phyloP scores from a whole-genome alignment of 35 echinoderm and acorn worm genomes.

The Patiria miniata region DNA sequence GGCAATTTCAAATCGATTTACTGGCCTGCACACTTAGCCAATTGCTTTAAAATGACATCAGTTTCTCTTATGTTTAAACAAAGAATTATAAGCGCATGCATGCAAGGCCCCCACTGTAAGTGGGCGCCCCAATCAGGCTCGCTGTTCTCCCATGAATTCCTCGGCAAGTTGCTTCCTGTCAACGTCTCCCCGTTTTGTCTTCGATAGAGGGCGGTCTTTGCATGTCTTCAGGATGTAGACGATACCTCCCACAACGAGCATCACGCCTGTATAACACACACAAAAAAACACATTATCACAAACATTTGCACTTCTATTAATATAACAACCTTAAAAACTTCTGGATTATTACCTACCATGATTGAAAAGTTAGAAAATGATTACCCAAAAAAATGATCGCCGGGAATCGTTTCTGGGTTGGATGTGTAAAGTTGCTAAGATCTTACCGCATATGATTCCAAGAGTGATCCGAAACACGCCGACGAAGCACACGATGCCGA shows the following conservation, averaged over 20 bases:
- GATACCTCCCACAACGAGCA: constrained; percentile 16
- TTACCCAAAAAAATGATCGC: too few species aligned
- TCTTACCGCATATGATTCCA: constrained; percentile 34
- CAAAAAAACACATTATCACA: background rate
- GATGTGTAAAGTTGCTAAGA: too few species aligned
- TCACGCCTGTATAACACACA: constrained; percentile 6
- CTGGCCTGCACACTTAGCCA: too few species aligned
- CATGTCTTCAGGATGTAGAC: constrained; percentile 40
- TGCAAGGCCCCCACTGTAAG: too few species aligned
- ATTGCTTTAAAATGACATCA: too few species aligned
- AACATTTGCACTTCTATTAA: background rate
- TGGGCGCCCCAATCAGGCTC: background rate
- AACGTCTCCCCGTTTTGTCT: background rate
- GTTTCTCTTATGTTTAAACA: too few species aligned
- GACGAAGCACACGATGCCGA: constrained; percentile 30
- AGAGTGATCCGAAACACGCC: constrained; percentile 23
- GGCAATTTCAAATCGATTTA: too few species aligned
- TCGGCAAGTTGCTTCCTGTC: constrained; percentile 39
- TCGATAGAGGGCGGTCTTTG: constrained; percentile 21
- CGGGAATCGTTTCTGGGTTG: too few species aligned
- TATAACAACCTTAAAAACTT: background rate
- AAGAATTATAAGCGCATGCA: too few species aligned
- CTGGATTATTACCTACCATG: background rate
- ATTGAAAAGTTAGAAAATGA: too few species aligned
- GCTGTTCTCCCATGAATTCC: constrained; percentile 39